Evolutionary conservation across 2,113 vertebrate genomes (phyloP).

Genomic region (Oxyruncus cristatus): DNA sequence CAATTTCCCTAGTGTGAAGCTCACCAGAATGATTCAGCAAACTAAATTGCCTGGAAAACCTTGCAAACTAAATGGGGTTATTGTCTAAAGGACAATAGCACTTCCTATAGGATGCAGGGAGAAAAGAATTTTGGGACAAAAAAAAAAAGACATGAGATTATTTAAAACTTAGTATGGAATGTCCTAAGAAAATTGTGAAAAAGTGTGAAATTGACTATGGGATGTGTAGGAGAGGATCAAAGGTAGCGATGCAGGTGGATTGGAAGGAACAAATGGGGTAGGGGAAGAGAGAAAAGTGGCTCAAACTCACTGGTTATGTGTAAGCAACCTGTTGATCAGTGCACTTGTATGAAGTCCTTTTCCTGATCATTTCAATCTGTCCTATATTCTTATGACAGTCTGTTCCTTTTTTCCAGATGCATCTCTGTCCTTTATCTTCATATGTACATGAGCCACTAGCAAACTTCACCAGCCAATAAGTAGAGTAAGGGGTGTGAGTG

Average conservation of each 20-base stretch:
- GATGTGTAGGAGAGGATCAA: neutral
- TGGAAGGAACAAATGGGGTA: neutral
- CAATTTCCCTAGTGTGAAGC: neutral
- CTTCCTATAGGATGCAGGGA: neutral
- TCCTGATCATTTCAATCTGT: neutral
- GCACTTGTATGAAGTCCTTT: neutral
- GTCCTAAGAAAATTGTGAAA: neutral
- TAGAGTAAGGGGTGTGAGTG: neutral
- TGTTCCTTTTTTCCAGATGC: neutral
- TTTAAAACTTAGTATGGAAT: neutral
- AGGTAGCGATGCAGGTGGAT: neutral
- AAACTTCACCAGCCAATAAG: neutral
- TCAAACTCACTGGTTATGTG: neutral
- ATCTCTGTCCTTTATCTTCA: neutral
- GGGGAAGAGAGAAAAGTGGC: neutral
- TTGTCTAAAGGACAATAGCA: neutral
- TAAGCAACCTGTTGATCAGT: neutral
- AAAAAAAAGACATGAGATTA: neutral
- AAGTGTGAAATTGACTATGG: neutral
- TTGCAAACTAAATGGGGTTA: neutral
- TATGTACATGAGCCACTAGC: neutral
- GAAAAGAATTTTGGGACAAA: neutral
- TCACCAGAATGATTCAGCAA: neutral
- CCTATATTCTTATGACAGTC: neutral
- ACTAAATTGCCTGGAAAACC: neutral